Conservation (phyloP, 2,113 vertebrate species). For the Sitta europaea region DNA sequence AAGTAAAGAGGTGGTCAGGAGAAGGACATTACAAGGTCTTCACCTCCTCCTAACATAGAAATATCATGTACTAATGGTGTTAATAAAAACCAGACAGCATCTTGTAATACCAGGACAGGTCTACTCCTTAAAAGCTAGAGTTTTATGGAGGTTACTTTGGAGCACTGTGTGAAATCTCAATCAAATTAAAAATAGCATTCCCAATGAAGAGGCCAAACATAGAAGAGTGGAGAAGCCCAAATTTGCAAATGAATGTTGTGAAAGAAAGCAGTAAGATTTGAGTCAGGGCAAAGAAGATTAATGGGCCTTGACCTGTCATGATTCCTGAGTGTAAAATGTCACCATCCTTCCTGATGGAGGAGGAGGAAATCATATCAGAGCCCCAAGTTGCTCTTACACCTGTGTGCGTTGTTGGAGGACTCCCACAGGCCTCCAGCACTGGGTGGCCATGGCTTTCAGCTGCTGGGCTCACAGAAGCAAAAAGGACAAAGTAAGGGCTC, state of each 20-base stretch:
- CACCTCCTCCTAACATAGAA: not conserved
- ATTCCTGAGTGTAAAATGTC: not conserved
- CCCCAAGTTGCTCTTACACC: not conserved
- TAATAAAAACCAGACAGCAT: not conserved
- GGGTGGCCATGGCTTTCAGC: not conserved
- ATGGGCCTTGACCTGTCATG: not conserved
- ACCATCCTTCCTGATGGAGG: not conserved
- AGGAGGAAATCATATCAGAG: not conserved
- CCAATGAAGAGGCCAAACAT: not conserved
- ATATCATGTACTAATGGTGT: not conserved
- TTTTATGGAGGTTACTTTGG: not conserved
- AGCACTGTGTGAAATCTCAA: not conserved
- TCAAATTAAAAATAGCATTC: not conserved
- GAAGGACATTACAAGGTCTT: not conserved
- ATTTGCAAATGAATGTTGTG: not conserved
- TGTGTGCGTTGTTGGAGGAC: not conserved
- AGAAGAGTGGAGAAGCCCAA: not conserved
- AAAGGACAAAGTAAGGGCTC: not conserved
- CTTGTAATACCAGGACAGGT: not conserved
- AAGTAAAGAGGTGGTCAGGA: not conserved
- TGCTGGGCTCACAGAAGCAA: not conserved
- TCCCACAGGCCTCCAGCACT: not conserved
- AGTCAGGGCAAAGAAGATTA: not conserved
- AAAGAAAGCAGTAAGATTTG: not conserved
- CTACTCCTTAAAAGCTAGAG: not conserved